Evolutionary conservation across 2,888 invertebrate genomes (phyloP), one percentile per base, ranked within the genome.

Genomic region (Mesorhabditis spiculigera): DNA sequence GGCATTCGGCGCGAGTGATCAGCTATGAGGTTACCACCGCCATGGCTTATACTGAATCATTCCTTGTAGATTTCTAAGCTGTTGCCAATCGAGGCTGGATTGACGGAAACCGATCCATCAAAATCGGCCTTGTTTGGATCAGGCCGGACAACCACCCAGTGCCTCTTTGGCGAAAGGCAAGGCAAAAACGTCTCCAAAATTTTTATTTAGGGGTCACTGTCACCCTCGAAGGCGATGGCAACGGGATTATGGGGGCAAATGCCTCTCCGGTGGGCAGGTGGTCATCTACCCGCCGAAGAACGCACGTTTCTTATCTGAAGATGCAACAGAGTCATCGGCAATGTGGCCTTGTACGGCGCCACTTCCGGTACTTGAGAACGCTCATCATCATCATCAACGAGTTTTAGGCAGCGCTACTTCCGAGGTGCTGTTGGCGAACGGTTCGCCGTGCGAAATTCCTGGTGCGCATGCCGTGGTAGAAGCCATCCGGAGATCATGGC

Each of bases 101-200:
- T 86, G 6, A 73, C 78, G 6, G 73, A 63, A 76, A 76, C 10
- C 78, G 79, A 5, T 77, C 78, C 91, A 92, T 96, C 75, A 91
- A 92, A 83, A 92, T 98, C 69, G 90, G 90, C 61, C 89, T n/a
- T 97, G 77, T 91, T 89, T 65, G 98, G 98, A 16, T 94, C 95
- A 4, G n/a, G 98, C 96, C 8, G 98, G 98, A 10, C 98, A 98
- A 89, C 97, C 96, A 86, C 97, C 98, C 89, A 94, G 97, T 87
- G 97, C 97, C 5, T 98, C 98, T 89, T 89, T 98, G 82, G 91
- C 92, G 0, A 92, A 91, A 77, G 98, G 58, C n/a, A 50, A 2
- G 8, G 58, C 8, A 50, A 13, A 50, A 50, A 50, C 28, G 28
- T 50, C 58, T 50, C 8, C n/a, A 13, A n/a, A 50, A 50, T 50